These are phyloP conservation scores for Bostrychus sinensis DNA, from an alignment of 2,113 vertebrate genomes.

Conservation along the genomic window DNA sequence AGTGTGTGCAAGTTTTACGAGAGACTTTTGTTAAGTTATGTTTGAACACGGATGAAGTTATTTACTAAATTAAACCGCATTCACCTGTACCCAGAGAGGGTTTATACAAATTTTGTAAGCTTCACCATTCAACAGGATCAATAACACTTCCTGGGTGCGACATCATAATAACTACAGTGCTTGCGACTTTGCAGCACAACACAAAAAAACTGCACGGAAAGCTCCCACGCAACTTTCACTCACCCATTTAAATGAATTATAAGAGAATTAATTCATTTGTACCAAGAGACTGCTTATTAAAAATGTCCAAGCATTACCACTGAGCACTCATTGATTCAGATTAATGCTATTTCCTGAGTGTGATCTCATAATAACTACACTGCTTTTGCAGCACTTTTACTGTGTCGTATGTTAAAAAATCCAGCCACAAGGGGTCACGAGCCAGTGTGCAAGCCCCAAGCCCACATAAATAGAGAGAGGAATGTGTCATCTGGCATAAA, in stretches of 20 bases:
- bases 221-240: neutral
- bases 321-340: too few species aligned
- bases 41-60: constrained; percentile 1
- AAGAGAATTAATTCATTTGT: neutral
- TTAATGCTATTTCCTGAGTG: too few species aligned
- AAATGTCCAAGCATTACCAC: too few species aligned
- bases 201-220: neutral
- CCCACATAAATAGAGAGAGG: too few species aligned
- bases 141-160: neutral
- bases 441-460: too few species aligned
- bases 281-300: neutral
- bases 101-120: neutral
- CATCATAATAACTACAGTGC: neutral
- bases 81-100: neutral
- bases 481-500: too few species aligned
- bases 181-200: neutral
- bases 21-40: constrained; percentile 18
- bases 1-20: constrained; percentile 15
- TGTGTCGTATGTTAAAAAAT: too few species aligned
- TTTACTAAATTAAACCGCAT: neutral
- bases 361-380: too few species aligned
- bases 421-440: too few species aligned
- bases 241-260: neutral
- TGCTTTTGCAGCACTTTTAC: too few species aligned
- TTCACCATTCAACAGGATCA: neutral